These are phyloP conservation scores for Hemichromis elongatus DNA, from an alignment of 2,113 vertebrate genomes.

Conservation along the genomic window DNA sequence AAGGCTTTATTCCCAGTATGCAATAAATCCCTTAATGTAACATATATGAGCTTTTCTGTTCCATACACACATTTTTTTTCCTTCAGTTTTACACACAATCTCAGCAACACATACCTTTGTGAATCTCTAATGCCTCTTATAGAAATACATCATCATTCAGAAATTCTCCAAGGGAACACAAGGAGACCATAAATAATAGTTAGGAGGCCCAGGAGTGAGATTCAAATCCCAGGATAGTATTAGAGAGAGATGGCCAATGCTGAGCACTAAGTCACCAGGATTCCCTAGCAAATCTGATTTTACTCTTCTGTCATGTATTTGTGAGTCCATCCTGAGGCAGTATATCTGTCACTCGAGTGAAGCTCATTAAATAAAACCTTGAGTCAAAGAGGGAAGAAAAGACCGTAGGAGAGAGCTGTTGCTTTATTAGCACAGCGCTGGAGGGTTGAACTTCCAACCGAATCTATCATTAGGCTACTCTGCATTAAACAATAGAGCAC, in stretches of 20 bases:
- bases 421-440: slow-evolving; percentile 26
- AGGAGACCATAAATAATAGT: background rate
- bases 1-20: background rate
- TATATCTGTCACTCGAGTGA: slow-evolving; percentile 3
- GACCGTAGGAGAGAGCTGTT: background rate
- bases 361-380: slow-evolving; percentile 23
- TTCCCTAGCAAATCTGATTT: background rate
- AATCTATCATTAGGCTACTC: background rate
- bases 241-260: background rate
- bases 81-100: background rate
- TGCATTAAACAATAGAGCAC: background rate
- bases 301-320: slow-evolving; percentile 8
- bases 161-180: background rate
- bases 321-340: background rate
- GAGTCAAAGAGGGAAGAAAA: background rate
- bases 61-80: background rate
- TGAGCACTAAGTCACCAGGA: background rate
- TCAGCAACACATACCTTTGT: background rate
- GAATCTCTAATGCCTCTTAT: background rate
- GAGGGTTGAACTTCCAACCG: background rate
- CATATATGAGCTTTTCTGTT: background rate
- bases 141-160: background rate
- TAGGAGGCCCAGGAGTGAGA: background rate
- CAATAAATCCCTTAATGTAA: background rate
- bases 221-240: background rate